These are phyloP conservation scores for Chrysomela aeneicollis DNA, from an alignment of 2,888 invertebrate species.

Conservation along the genomic window DNA sequence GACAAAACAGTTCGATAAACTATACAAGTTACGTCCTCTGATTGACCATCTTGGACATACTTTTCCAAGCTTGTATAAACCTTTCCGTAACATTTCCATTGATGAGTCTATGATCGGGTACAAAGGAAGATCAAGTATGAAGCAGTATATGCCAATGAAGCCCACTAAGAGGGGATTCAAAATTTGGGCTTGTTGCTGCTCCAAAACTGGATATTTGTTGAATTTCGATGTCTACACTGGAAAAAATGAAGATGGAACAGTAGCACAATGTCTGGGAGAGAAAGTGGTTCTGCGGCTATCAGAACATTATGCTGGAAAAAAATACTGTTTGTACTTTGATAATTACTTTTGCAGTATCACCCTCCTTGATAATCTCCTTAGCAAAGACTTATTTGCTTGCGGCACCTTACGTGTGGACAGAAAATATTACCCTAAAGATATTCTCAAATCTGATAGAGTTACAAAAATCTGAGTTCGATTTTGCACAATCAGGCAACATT, in stretches of 20 bases:
- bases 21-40: constrained; percentile 37
- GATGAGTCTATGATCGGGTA: constrained; percentile 25
- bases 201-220: constrained; percentile 24
- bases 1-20: constrained; percentile 30
- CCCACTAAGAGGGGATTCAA: constrained; percentile 26
- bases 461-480: constrained; percentile 26
- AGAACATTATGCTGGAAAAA: constrained; percentile 22
- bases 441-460: constrained; percentile 22
- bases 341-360: constrained; percentile 20
- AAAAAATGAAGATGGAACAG: constrained; percentile 13
- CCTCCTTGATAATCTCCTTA: constrained; percentile 21
- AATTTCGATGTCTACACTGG: constrained; percentile 21
- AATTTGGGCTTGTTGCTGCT: constrained; percentile 25
- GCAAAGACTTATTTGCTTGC: constrained; percentile 21
- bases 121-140: constrained; percentile 17
- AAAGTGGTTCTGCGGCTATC: constrained; percentile 27
- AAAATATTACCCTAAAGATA: constrained; percentile 9
- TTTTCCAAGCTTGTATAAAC: constrained; percentile 17
- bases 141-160: constrained; percentile 27
- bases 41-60: constrained; percentile 16
- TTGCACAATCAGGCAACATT: constrained; percentile 26
- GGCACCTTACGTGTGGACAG: constrained; percentile 13
- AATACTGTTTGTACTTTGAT: constrained; percentile 30
- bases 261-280: constrained; percentile 9
- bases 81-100: constrained; percentile 24